Evolutionary conservation across 2,113 vertebrate genomes (phyloP).

Genomic region (Copsychus sechellarum): DNA sequence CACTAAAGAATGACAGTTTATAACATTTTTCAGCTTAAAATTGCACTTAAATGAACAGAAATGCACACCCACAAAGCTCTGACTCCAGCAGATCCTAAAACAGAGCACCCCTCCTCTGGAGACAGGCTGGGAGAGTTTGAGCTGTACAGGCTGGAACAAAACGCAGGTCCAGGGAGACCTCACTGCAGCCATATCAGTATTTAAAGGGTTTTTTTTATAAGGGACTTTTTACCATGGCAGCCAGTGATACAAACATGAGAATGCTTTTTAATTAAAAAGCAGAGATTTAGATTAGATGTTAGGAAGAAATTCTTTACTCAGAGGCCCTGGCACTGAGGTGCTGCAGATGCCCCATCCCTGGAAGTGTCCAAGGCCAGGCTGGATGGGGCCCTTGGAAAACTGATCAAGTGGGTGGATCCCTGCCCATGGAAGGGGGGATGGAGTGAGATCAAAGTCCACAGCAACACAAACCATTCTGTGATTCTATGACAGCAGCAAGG

Average conservation of each 20-base stretch:
- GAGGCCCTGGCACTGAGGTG: background rate
- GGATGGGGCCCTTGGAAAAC: too few species aligned
- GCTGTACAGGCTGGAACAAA: background rate
- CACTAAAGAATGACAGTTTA: background rate
- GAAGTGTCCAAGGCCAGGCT: background rate
- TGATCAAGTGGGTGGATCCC: background rate
- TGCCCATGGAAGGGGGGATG: background rate
- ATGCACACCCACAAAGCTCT: background rate
- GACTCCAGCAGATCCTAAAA: background rate
- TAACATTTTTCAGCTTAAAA: background rate
- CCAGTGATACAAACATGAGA: background rate
- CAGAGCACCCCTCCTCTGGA: background rate
- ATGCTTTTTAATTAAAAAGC: background rate
- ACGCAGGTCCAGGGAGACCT: background rate
- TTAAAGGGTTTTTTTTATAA: background rate
- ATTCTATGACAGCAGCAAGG: background rate
- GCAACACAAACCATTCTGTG: background rate
- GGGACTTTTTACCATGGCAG: rapidly evolving
- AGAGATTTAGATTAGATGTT: background rate
- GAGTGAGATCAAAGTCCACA: background rate
- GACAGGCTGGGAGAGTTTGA: background rate
- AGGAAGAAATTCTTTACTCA: background rate
- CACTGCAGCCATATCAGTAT: background rate
- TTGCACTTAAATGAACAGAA: background rate
- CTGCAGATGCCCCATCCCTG: background rate